Conservation (phyloP, 1,140 invertebrate genomes). For the Meloidogyne chitwoodi region DNA sequence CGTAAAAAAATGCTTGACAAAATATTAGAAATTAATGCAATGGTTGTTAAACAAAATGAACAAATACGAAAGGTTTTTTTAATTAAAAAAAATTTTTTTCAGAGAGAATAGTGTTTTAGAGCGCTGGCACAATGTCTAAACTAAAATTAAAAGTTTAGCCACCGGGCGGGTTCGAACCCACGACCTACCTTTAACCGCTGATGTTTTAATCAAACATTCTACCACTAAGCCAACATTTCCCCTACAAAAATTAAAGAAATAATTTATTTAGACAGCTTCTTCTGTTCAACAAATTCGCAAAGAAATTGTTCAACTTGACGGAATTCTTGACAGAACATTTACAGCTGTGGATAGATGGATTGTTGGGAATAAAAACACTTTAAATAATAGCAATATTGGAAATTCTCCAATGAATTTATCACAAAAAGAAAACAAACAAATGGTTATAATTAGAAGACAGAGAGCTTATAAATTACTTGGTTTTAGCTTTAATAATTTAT, state of each 20-base stretch:
- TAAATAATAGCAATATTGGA: neutral
- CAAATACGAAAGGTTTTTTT: constrained; percentile 29
- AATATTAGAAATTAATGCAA: constrained; percentile 28
- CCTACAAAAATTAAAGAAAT: too few species aligned
- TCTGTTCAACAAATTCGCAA: constrained; percentile 12
- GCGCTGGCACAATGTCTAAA: too few species aligned
- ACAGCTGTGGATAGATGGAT: constrained; percentile 29
- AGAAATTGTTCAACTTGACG: constrained; percentile 21
- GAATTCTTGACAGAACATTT: constrained; percentile 28
- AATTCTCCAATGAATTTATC: neutral
- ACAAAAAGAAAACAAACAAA: neutral
- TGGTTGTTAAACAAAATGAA: constrained; percentile 35
- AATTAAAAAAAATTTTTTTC: neutral
- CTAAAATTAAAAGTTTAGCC: too few species aligned
- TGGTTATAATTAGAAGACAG: constrained; percentile 12
- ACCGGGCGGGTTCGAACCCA: too few species aligned
- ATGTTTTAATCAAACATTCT: too few species aligned
- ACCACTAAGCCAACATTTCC: too few species aligned
- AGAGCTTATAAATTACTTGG: constrained; percentile 32
- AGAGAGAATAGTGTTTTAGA: too few species aligned
- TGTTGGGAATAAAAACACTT: constrained; percentile 5
- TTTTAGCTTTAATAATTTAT: neutral
- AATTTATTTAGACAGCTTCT: constrained; percentile 28
- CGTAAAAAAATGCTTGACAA: constrained; percentile 25
- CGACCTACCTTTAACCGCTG: too few species aligned